phyloP scores from a whole-genome alignment of 2,888 invertebrate genomes.

The Punctoribates punctum region DNA sequence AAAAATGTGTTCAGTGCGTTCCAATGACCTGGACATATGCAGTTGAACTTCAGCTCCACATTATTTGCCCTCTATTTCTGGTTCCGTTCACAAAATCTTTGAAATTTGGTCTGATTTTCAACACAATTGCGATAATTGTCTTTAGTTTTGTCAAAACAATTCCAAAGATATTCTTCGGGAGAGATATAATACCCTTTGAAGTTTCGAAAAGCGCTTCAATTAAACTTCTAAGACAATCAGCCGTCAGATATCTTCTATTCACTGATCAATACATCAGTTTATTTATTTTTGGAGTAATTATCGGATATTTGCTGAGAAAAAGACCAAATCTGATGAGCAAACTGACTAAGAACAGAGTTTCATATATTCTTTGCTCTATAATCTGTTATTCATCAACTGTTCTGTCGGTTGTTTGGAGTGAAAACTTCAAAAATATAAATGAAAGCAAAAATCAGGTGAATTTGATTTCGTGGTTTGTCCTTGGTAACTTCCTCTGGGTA shows the following conservation, averaged over 20 bases:
- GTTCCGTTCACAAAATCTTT: not conserved
- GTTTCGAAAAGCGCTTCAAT: conserved; percentile 6
- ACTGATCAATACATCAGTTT: conserved; percentile 33
- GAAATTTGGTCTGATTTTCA: conserved; percentile 15
- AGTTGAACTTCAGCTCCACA: conserved; percentile 23
- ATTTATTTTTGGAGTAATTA: conserved; percentile 29
- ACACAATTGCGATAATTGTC: not conserved
- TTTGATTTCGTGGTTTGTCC: conserved; percentile 20
- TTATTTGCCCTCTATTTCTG: conserved; percentile 34
- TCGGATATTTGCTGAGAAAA: conserved; percentile 19
- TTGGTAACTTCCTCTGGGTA: conserved; percentile 37
- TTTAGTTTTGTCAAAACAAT: conserved; percentile 8
- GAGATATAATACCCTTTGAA: conserved; percentile 30
- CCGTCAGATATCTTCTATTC: not conserved
- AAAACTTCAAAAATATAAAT: conserved; percentile 38
- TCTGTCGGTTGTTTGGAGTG: conserved; percentile 27
- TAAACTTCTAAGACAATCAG: not conserved
- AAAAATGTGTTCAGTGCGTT: conserved; percentile 20
- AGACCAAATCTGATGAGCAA: not conserved
- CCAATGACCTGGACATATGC: not conserved
- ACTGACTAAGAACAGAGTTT: not conserved
- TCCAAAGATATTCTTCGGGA: conserved; percentile 10
- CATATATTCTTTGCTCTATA: not conserved
- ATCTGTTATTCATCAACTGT: not conserved
- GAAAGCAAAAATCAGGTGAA: conserved; percentile 18